phyloP scores from a whole-genome alignment of 2,797 vertebrate species.

The Danionella dracula region DNA sequence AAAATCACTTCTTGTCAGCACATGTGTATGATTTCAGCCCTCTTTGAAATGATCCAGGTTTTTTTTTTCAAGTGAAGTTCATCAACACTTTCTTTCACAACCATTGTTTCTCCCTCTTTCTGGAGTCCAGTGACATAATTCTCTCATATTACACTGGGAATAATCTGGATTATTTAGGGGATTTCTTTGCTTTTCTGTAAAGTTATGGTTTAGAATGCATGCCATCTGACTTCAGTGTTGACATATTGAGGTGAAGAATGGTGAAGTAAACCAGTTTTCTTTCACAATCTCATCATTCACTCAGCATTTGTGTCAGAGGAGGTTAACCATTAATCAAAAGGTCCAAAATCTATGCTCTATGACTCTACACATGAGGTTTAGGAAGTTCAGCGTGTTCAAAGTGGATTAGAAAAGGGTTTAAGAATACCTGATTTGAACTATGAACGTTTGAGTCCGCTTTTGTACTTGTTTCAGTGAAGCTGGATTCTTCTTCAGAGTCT shows the following conservation, averaged over 20 bases:
- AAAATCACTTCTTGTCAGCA: not conserved
- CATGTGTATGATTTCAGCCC: not conserved
- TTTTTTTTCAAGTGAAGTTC: not conserved
- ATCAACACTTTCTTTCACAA: conserved; percentile 13
- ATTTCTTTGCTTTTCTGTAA: conserved; percentile 3
- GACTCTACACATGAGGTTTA: not conserved
- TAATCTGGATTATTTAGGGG: conserved; percentile 12
- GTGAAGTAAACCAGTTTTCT: not conserved
- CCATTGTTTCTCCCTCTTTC: not conserved
- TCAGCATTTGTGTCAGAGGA: not conserved
- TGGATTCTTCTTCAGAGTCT: not conserved
- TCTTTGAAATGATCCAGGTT: conserved; percentile 5
- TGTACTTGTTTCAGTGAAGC: not conserved
- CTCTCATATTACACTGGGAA: conserved; percentile 5
- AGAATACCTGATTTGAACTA: conserved; percentile 23
- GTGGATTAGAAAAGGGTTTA: not conserved
- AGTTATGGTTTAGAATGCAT: not conserved
- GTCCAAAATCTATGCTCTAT: not conserved
- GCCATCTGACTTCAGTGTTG: not conserved
- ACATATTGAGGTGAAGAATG: conserved; percentile 6
- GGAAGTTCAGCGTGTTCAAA: not conserved
- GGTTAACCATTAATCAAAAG: not conserved
- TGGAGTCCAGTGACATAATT: not conserved
- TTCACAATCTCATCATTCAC: not conserved
- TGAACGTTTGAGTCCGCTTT: not conserved